Conservation (phyloP, 1,140 invertebrate genomes). For the roundworm (Caenorhabditis elegans) region DNA sequence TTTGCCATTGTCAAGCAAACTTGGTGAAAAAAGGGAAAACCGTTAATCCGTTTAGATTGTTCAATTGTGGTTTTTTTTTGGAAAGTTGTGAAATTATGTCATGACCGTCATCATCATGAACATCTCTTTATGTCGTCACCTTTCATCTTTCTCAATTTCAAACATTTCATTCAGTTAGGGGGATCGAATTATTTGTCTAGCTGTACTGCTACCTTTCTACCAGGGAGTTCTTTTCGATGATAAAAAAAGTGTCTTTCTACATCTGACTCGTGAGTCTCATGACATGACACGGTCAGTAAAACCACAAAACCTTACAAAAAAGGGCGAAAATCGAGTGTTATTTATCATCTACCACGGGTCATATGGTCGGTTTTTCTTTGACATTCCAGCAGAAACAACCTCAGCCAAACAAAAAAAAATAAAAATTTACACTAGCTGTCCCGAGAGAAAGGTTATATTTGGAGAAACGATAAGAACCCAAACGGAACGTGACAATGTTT, state of each 20-base stretch:
- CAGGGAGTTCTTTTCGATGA: too few relatives aligned
- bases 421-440: constrained; percentile 7
- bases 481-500: neutral
- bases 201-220: too few relatives aligned
- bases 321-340: neutral
- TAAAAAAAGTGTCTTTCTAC: too few relatives aligned
- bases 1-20: too few relatives aligned
- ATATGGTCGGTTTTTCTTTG: constrained; percentile 31
- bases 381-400: neutral
- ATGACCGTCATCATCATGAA: too few relatives aligned
- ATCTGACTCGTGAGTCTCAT: neutral
- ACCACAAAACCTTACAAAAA: neutral
- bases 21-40: too few relatives aligned
- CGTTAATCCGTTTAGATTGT: constrained; percentile 12
- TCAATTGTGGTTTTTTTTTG: neutral
- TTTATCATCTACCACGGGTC: constrained; percentile 21
- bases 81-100: too few relatives aligned
- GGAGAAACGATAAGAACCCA: neutral
- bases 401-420: neutral
- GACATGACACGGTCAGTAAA: neutral
- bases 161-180: neutral
- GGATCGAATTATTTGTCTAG: too few relatives aligned
- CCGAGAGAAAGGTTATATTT: neutral
- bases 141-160: neutral
- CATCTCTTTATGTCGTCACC: neutral